These are phyloP conservation scores for Oenanthe melanoleuca DNA, from an alignment of 2,113 vertebrate species.

Conservation along the genomic window DNA sequence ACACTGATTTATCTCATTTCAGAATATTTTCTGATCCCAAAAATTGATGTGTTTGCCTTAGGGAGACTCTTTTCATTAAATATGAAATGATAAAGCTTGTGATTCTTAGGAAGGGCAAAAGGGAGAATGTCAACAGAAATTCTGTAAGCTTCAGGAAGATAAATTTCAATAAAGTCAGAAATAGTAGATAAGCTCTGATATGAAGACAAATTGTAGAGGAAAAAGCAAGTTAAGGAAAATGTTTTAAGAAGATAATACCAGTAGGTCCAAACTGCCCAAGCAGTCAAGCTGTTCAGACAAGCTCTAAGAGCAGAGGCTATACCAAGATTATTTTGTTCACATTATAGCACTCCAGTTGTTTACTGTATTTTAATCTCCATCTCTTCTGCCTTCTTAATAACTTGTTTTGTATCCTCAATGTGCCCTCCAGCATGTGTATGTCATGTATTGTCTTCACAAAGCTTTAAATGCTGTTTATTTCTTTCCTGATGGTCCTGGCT, in stretches of 20 bases:
- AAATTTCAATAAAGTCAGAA: conserved; percentile 27
- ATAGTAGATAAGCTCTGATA: neutral
- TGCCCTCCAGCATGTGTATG: neutral
- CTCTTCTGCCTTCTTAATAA: neutral
- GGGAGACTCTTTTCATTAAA: conserved; percentile 24
- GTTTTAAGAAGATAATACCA: neutral
- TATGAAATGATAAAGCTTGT: conserved; percentile 3
- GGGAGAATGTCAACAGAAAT: neutral
- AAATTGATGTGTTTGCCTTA: neutral
- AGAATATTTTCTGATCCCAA: neutral
- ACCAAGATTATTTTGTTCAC: neutral
- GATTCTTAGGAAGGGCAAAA: neutral
- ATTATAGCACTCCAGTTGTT: neutral
- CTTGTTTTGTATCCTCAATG: neutral
- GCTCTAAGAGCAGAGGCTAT: neutral
- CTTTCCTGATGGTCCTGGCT: neutral
- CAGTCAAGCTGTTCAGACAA: neutral
- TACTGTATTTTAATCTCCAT: neutral
- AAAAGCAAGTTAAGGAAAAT: neutral
- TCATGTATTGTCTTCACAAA: neutral
- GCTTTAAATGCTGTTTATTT: neutral
- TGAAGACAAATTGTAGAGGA: neutral
- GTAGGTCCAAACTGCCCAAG: neutral
- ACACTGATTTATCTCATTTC: neutral
- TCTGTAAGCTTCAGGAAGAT: neutral